A percentile compares a stretch with the other conserved stretches of the same genome.
Evolutionary conservation across 92 coral and sea anemone species (phyloP).

Genomic region (Epizoanthus fatuus): DNA sequence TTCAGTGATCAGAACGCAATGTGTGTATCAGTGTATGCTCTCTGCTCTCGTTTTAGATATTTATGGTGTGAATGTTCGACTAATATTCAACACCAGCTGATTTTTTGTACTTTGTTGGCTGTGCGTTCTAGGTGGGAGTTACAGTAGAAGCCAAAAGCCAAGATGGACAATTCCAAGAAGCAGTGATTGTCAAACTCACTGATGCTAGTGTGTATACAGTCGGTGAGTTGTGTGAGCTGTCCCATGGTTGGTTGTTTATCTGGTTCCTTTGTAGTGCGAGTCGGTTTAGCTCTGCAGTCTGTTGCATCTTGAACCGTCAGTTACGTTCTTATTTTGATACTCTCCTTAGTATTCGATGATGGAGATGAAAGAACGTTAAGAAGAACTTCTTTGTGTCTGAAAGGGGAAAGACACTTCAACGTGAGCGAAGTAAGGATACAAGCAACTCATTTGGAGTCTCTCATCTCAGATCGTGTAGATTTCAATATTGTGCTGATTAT

Average conservation of each 20-base stretch:
- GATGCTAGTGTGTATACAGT: constrained; percentile 99
- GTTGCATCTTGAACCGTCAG: background rate
- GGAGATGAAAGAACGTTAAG: constrained; percentile 98
- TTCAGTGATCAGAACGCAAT: background rate
- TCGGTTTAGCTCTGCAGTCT: constrained; percentile 1
- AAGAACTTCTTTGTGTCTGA: constrained; percentile 93
- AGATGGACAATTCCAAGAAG: constrained; percentile 90
- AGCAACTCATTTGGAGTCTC: background rate
- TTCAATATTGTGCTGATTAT: background rate
- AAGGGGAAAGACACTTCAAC: constrained; percentile 97
- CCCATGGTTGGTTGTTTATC: background rate
- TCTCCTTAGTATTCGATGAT: constrained; percentile 92
- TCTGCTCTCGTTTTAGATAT: background rate
- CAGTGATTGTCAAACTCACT: constrained; percentile 89
- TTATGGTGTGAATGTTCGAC: constrained; percentile 14
- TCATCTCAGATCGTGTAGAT: background rate
- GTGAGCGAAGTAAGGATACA: constrained; percentile 90
- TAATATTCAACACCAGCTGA: background rate
- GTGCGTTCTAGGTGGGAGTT: constrained; percentile 81
- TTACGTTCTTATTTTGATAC: background rate
- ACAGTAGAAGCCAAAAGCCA: constrained; percentile 84
- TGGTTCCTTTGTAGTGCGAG: background rate
- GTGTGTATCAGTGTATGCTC: background rate
- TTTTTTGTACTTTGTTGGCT: background rate
- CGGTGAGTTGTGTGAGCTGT: constrained; percentile 71